Conservation (phyloP, 2,113 vertebrate species). For the Alethe diademata region DNA sequence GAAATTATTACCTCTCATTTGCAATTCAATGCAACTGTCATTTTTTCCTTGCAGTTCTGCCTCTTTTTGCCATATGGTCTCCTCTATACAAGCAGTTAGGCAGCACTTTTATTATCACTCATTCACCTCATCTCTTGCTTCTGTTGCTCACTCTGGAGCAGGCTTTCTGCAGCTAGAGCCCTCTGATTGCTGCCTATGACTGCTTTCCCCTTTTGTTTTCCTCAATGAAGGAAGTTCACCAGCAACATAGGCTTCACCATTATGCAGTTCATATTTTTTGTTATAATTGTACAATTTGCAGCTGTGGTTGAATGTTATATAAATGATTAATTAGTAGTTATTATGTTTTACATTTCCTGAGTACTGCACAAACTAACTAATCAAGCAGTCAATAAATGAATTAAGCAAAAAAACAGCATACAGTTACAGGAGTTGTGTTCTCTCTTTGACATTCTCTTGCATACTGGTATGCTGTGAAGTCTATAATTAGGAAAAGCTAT, state of each 20-base stretch:
- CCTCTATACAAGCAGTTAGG: background rate
- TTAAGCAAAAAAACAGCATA: background rate
- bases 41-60: background rate
- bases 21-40: background rate
- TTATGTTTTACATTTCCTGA: conserved; percentile 5
- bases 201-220: background rate
- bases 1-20: conserved; percentile 27
- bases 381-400: conserved; percentile 34
- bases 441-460: background rate
- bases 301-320: background rate
- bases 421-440: background rate
- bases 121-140: background rate
- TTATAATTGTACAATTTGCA: background rate
- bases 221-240: background rate
- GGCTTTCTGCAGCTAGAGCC: background rate
- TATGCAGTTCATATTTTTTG: background rate
- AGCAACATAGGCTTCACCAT: background rate
- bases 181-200: background rate
- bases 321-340: conserved; percentile 41
- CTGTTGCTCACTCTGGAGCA: background rate
- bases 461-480: background rate
- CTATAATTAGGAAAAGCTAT: background rate
- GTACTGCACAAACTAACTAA: background rate
- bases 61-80: background rate
- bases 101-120: background rate